phyloP scores from a whole-genome alignment of 2,113 vertebrate genomes.

The Sitta europaea region DNA sequence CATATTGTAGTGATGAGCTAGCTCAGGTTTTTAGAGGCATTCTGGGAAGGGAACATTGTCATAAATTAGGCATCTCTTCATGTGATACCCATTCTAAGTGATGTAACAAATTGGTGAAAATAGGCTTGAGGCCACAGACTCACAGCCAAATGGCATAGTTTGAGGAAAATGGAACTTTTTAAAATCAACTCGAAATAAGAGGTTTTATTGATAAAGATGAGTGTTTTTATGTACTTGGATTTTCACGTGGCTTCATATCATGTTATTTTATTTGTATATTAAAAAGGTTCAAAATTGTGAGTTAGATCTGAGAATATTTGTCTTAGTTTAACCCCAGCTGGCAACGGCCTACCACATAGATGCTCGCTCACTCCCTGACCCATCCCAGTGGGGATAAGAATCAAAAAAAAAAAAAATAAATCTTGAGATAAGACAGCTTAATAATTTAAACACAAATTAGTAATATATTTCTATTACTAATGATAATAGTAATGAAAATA shows the following conservation, averaged over 20 bases:
- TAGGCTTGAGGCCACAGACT: not conserved
- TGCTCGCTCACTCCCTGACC: not conserved
- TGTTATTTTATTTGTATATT: not conserved
- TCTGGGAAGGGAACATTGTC: not conserved
- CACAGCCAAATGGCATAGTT: not conserved
- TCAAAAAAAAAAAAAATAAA: not conserved
- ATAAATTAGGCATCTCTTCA: not conserved
- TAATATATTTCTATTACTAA: not conserved
- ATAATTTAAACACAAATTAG: not conserved
- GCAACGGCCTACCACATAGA: accelerated
- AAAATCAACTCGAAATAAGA: not conserved
- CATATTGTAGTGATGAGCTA: not conserved
- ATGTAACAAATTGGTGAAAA: not conserved
- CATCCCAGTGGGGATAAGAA: not conserved
- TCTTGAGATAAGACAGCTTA: not conserved
- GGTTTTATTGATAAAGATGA: not conserved
- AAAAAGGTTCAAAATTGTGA: not conserved
- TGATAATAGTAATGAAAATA: not conserved
- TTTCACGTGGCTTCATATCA: not conserved
- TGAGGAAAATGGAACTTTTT: not conserved
- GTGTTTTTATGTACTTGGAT: not conserved
- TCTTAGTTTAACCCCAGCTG: not conserved
- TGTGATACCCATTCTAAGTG: not conserved
- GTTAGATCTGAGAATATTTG: not conserved
- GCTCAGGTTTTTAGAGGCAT: not conserved